Evolutionary conservation across 37 sponge, comb jelly and placozoan genomes (phyloP).

Genomic region (Mnemiopsis leidyi): DNA sequence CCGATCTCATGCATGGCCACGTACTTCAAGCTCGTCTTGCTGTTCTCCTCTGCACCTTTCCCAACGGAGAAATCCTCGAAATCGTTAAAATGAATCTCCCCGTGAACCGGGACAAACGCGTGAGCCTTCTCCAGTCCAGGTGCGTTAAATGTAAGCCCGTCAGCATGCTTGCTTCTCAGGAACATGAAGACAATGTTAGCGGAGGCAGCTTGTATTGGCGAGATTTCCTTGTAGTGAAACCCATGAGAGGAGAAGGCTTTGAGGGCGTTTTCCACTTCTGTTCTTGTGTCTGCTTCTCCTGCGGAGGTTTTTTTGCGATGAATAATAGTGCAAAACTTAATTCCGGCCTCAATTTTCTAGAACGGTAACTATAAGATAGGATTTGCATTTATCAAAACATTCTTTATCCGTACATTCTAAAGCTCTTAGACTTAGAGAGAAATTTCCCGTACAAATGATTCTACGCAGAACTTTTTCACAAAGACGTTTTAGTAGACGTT

Average conservation of each 20-base stretch:
- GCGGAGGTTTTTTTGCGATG: too few relatives aligned
- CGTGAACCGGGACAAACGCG: background rate
- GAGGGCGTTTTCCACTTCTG: background rate
- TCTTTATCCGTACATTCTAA: too few relatives aligned
- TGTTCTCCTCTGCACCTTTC: background rate
- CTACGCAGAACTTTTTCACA: too few relatives aligned
- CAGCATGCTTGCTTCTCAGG: background rate
- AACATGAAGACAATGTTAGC: conserved; percentile 30
- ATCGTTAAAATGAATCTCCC: background rate
- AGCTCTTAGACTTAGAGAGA: too few relatives aligned
- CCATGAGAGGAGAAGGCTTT: background rate
- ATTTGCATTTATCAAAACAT: too few relatives aligned
- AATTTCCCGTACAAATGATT: too few relatives aligned
- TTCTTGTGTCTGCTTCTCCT: background rate
- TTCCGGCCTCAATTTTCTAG: too few relatives aligned
- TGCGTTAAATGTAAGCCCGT: background rate
- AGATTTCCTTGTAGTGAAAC: background rate
- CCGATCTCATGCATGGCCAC: background rate
- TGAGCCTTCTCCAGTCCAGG: background rate
- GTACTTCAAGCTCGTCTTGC: background rate
- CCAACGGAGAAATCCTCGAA: background rate
- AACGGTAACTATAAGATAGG: too few relatives aligned
- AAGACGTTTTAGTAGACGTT: too few relatives aligned
- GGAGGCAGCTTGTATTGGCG: background rate
- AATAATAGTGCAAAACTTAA: too few relatives aligned